Percentiles rank a stretch among this genome's conserved stretches.
These are phyloP conservation scores for Cacatua alba DNA, from an alignment of 2,113 vertebrate species.

Conservation along the genomic window DNA sequence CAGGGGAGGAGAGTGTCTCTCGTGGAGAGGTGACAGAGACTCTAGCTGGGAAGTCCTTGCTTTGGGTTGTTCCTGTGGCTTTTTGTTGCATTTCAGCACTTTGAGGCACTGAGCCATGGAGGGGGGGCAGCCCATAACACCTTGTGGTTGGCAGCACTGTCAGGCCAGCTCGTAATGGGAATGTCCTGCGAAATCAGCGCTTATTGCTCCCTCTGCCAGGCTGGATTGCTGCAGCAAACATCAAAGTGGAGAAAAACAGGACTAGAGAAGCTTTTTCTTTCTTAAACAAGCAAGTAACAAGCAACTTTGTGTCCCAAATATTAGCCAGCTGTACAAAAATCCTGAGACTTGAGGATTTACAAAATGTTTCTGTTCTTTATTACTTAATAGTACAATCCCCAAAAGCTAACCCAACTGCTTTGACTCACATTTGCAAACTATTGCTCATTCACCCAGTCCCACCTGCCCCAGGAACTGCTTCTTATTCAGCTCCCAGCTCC, in stretches of 20 bases:
- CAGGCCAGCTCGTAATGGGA: neutral
- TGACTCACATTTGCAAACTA: neutral
- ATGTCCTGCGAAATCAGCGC: neutral
- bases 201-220: neutral
- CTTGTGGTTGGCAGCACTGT: neutral
- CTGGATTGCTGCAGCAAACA: neutral
- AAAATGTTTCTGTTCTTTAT: neutral
- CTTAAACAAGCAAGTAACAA: neutral
- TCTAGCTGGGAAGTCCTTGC: accelerated
- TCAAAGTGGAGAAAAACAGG: neutral
- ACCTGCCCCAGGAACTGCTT: neutral
- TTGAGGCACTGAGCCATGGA: accelerated
- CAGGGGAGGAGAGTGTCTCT: neutral
- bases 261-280: neutral
- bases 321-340: neutral
- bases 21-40: neutral
- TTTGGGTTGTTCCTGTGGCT: neutral
- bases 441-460: neutral
- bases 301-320: neutral
- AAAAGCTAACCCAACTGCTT: neutral
- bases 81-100: neutral
- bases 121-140: neutral
- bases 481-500: neutral
- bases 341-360: neutral
- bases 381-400: neutral